Base-by-base conservation (phyloP, 2,113 vertebrate species). In the Otocyon megalotis region DNA sequence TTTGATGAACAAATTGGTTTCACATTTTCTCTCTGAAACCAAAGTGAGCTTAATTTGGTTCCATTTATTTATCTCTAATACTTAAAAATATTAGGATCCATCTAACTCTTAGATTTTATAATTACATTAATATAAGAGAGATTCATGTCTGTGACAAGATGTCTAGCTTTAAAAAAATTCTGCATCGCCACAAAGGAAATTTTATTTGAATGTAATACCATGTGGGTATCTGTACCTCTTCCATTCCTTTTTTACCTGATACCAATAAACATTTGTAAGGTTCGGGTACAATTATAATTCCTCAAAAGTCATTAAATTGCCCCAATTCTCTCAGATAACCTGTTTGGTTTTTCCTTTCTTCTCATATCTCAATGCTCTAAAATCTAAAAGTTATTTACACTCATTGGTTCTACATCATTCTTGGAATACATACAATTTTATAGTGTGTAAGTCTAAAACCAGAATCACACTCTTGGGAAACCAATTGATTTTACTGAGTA, bases 231-330 rank as follows among this genome's bases (percentile, higher is more conserved):
- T 65, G 8, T 28, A 62, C 9, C 16, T 77, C 32, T 0, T 4
- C 8, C 0, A 80, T 17, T 77, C 5, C 7, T n/a, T 88, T 82
- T 81, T 74, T 10, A 80, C 37, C 28, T 72, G 9, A 4, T 88
- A 81, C 6, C 58, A 97, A 91, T 77, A 94, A 82, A 95, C 94
- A 86, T 65, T 89, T 92, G 4, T 86, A 92, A 89, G 16, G 22
- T 89, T 96, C 43, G 71, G 37, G n/a, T 10, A 71, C 7, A 82
- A 50, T 90, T 97, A 58, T 60, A 89, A 90, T 81, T 95, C 19
- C 35, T 65, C 30, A 88, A 62, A 97, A 94, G 54, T 94, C 54
- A 94, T 53, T 71, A 96, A 95, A 96, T 88, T 58, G 30, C 14
- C 43, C 26, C 22, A 26, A 35, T 96, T 96, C 96, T 96, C 81